Evolutionary conservation across 1,140 invertebrate genomes (phyloP).

Genomic region (Coenobita brevimanus): DNA sequence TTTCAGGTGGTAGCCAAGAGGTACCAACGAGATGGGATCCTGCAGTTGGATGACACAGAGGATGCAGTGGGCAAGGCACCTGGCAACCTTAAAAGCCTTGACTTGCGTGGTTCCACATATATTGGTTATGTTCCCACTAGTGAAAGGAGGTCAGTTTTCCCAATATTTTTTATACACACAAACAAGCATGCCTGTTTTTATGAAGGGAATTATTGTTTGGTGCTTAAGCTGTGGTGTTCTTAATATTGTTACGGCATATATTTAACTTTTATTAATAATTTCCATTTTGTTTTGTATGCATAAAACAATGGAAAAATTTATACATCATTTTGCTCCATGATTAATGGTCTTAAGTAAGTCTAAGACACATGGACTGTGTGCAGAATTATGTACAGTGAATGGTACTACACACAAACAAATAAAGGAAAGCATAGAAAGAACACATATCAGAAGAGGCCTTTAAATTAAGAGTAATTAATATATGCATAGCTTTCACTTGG

Average conservation of each 20-base stretch:
- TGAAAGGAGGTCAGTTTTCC: conserved; percentile 78
- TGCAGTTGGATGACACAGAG: conserved; percentile 87
- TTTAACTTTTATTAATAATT: not conserved
- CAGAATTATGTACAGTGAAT: too few species aligned
- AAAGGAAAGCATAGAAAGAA: too few species aligned
- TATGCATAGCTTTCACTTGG: too few species aligned
- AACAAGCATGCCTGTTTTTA: not conserved
- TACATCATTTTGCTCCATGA: not conserved
- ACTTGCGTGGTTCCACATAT: conserved; percentile 87
- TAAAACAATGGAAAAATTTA: not conserved
- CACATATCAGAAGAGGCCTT: too few species aligned
- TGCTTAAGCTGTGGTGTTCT: not conserved
- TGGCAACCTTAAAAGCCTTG: conserved; percentile 86
- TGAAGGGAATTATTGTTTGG: not conserved
- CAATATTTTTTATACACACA: conserved; percentile 19
- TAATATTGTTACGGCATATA: not conserved
- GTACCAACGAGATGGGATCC: conserved; percentile 87
- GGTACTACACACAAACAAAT: too few species aligned
- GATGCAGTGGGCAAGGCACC: conserved; percentile 86
- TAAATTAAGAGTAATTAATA: too few species aligned
- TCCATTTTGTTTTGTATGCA: not conserved
- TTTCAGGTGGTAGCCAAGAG: conserved; percentile 80
- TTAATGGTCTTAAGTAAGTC: too few species aligned
- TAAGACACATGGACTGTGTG: too few species aligned
- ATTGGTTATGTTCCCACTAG: conserved; percentile 87